These are phyloP conservation scores for Cremastinae sp. DNA, from an alignment of 2,888 invertebrate species.

Conservation along the genomic window DNA sequence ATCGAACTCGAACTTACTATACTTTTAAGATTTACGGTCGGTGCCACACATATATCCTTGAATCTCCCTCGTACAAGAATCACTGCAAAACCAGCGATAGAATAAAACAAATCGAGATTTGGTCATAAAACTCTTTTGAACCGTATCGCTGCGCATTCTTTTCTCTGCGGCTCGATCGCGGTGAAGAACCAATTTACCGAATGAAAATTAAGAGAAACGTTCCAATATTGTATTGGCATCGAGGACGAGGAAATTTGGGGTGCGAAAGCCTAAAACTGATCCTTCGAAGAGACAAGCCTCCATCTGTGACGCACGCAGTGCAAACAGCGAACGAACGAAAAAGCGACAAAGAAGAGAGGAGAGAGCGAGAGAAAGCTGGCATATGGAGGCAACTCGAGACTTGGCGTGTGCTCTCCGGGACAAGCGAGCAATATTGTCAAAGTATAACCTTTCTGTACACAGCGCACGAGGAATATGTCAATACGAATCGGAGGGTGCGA, in stretches of 20 bases:
- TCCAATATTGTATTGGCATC: slow-evolving; percentile 14
- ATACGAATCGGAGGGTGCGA: slow-evolving; percentile 70
- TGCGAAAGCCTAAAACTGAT: slow-evolving; percentile 40
- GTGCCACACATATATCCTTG: too few relatives aligned
- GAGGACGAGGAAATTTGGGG: slow-evolving; percentile 68
- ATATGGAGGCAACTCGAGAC: slow-evolving; percentile 21
- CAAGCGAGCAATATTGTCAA: slow-evolving; percentile 46
- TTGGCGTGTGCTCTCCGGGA: slow-evolving; percentile 39
- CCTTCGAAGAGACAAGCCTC: slow-evolving; percentile 5
- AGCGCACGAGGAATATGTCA: slow-evolving; percentile 40
- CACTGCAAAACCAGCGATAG: too few relatives aligned
- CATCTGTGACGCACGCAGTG: slow-evolving; percentile 68
- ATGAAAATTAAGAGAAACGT: neutral
- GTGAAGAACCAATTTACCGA: neutral
- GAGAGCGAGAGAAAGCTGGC: neutral
- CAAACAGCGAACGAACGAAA: slow-evolving; percentile 68
- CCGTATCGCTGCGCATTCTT: too few relatives aligned
- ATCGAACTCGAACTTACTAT: too few relatives aligned
- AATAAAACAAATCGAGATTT: too few relatives aligned
- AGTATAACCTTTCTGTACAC: slow-evolving; percentile 67
- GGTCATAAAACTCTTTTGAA: too few relatives aligned
- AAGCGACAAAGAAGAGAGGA: slow-evolving; percentile 39
- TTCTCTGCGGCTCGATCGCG: too few relatives aligned
- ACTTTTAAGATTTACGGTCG: too few relatives aligned
- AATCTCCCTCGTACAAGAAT: too few relatives aligned